phyloP scores from a whole-genome alignment of 2,888 invertebrate genomes.

The Vannuccia rotundouncinata region DNA sequence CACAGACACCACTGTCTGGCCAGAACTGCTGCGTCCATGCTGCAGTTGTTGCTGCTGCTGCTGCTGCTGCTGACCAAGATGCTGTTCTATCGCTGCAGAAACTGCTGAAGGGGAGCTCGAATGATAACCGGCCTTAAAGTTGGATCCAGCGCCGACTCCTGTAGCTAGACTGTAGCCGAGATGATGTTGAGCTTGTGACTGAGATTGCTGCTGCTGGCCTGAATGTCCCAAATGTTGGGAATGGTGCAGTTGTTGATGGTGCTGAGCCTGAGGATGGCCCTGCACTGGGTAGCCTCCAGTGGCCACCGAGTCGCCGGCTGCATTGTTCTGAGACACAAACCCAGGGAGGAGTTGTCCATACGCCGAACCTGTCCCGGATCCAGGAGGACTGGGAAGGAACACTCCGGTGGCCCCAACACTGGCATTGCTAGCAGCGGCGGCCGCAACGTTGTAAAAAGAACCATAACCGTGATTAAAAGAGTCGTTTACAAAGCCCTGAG shows the following conservation, averaged over 20 bases:
- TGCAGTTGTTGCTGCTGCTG: neutral
- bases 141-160: too few relatives aligned
- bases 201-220: neutral
- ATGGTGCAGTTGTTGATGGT: neutral
- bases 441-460: neutral
- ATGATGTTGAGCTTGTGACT: neutral
- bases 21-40: neutral
- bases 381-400: neutral
- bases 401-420: neutral
- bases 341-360: conserved; percentile 1
- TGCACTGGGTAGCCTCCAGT: neutral
- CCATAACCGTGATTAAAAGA: conserved; percentile 21
- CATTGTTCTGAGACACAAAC: neutral
- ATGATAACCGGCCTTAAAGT: neutral
- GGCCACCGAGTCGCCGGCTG: neutral
- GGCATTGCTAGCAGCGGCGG: conserved; percentile 11
- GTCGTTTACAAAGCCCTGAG: conserved; percentile 16
- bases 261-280: too few relatives aligned
- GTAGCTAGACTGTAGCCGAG: neutral
- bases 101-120: neutral
- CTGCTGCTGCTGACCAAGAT: neutral
- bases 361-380: neutral
- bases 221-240: neutral
- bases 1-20: neutral
- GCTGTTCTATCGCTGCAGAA: neutral